phyloP scores from a whole-genome alignment of 2,888 invertebrate species.

The Pantelozetes paolii region DNA sequence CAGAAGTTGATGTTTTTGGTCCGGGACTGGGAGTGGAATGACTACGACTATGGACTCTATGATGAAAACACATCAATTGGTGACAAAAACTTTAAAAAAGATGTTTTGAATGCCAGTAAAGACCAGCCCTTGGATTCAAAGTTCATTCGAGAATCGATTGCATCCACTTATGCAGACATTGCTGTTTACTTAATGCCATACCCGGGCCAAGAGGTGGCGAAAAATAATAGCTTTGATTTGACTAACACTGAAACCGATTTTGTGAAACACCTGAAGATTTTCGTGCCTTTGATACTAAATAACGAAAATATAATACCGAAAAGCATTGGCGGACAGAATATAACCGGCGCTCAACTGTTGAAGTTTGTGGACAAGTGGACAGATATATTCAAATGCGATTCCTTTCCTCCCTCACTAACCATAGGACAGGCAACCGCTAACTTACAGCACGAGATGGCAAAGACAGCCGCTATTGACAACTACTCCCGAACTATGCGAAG shows the following conservation, averaged over 20 bases:
- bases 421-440: not conserved
- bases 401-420: not conserved
- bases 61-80: slow-evolving; percentile 58
- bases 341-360: slow-evolving; percentile 61
- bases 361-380: too few relatives aligned
- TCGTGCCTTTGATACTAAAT: slow-evolving; percentile 83
- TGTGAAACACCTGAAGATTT: slow-evolving; percentile 73
- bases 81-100: slow-evolving; percentile 76
- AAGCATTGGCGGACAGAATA: slow-evolving; percentile 87
- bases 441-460: not conserved
- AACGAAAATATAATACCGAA: slow-evolving; percentile 89
- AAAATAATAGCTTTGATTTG: slow-evolving; percentile 93
- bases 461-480: not conserved
- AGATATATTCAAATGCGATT: too few relatives aligned
- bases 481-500: not conserved
- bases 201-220: slow-evolving; percentile 94
- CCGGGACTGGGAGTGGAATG: slow-evolving; percentile 94
- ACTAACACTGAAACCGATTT: slow-evolving; percentile 88
- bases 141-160: slow-evolving; percentile 84
- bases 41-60: slow-evolving; percentile 70
- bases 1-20: slow-evolving; percentile 84
- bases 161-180: slow-evolving; percentile 89
- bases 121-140: slow-evolving; percentile 64
- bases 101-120: slow-evolving; percentile 68
- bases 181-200: slow-evolving; percentile 97